These are phyloP conservation scores for Hafferia zeledoni DNA, from an alignment of 2,797 vertebrate species.

Conservation along the genomic window DNA sequence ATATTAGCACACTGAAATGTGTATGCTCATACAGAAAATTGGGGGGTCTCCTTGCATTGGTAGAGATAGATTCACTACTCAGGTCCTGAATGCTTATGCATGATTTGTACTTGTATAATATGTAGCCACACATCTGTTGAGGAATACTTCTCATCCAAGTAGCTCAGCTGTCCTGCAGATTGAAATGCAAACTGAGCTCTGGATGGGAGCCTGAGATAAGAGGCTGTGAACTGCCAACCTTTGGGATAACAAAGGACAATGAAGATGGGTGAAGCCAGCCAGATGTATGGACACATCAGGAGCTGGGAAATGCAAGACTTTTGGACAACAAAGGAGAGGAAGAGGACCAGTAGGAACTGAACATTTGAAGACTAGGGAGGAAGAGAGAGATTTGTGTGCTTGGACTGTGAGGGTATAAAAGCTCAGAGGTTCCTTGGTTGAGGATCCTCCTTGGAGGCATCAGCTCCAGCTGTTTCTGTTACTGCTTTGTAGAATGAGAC, in stretches of 20 bases:
- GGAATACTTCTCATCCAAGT: accelerated
- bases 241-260: no score
- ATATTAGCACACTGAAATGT: neutral
- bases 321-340: neutral
- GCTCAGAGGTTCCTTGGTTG: neutral
- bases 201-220: no score
- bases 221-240: no score
- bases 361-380: neutral
- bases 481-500: neutral
- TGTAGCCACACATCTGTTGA: neutral
- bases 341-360: no score
- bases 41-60: accelerated
- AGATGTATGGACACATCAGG: no score
- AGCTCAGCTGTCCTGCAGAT: neutral
- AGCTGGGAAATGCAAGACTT: neutral
- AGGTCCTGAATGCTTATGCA: neutral
- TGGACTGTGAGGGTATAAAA: neutral
- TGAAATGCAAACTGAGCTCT: neutral
- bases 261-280: no score
- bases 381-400: neutral
- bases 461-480: accelerated
- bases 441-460: accelerated
- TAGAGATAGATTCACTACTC: neutral
- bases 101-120: neutral
- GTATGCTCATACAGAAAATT: neutral